phyloP scores from a whole-genome alignment of 2,113 vertebrate genomes.

The Clupea harengus region DNA sequence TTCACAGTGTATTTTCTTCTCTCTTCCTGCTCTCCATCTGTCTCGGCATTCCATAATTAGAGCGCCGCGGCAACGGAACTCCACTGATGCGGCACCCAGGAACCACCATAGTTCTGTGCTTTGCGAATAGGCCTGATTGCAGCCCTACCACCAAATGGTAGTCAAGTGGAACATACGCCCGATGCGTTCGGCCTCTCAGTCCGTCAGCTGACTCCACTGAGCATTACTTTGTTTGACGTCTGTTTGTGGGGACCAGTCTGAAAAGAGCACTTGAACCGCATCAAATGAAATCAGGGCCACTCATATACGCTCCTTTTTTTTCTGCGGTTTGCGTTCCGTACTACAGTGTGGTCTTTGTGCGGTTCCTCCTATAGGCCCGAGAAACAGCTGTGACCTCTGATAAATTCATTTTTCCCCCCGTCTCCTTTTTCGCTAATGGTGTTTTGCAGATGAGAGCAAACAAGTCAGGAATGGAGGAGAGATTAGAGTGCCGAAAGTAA shows the following conservation, averaged over 20 bases:
- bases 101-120: not conserved
- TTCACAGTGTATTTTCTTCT: slow-evolving; percentile 9
- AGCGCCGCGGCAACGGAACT: not conserved
- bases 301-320: not conserved
- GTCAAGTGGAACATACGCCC: not conserved
- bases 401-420: not conserved
- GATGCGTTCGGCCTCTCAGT: not conserved
- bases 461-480: not conserved
- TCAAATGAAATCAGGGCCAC: slow-evolving; percentile 1
- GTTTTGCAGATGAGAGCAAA: slow-evolving; percentile 17
- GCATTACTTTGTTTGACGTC: slow-evolving; percentile 4
- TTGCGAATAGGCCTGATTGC: not conserved
- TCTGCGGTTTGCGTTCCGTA: not conserved
- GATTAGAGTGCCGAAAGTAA: slow-evolving; percentile 3
- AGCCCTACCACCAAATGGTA: not conserved
- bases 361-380: not conserved
- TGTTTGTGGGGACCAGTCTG: not conserved
- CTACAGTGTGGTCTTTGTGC: slow-evolving; percentile 13
- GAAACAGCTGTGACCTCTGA: slow-evolving; percentile 13
- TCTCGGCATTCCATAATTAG: slow-evolving; percentile 8
- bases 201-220: slow-evolving; percentile 5
- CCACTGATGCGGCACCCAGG: slow-evolving; percentile 6
- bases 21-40: slow-evolving; percentile 7
- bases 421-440: not conserved
- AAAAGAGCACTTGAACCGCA: not conserved